Evolutionary conservation across 2,797 vertebrate species (phyloP).

Genomic region (Taeniopygia guttata): DNA sequence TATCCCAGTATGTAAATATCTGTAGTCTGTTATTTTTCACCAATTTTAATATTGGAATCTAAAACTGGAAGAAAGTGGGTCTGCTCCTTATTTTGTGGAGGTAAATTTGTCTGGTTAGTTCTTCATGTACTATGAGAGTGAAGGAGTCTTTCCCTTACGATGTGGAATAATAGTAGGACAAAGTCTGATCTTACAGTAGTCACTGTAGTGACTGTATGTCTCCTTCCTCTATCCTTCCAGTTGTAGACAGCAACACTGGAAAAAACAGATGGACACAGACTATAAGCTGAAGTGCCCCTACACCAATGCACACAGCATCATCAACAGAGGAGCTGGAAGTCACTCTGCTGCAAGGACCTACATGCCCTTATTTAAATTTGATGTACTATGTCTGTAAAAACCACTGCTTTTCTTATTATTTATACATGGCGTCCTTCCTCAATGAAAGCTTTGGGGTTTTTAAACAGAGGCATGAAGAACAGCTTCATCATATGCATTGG

Average conservation of each 20-base stretch:
- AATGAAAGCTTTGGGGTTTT: neutral
- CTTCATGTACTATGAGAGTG: neutral
- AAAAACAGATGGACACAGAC: neutral
- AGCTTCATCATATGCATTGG: neutral
- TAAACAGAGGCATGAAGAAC: neutral
- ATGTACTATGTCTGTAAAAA: neutral
- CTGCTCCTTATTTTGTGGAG: neutral
- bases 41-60: neutral
- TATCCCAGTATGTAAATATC: neutral
- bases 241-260: rapidly evolving
- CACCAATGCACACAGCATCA: neutral
- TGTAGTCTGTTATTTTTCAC: neutral
- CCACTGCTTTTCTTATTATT: neutral
- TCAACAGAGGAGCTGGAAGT: neutral
- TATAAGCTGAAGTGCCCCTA: neutral
- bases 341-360: neutral
- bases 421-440: too few species aligned
- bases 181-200: neutral
- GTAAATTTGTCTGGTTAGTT: neutral
- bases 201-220: neutral
- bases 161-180: neutral
- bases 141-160: neutral
- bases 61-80: neutral
- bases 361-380: neutral
- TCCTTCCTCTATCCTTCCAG: neutral